Conservation (phyloP, 1,140 invertebrate genomes). For the Cyclargus thomasi region DNA sequence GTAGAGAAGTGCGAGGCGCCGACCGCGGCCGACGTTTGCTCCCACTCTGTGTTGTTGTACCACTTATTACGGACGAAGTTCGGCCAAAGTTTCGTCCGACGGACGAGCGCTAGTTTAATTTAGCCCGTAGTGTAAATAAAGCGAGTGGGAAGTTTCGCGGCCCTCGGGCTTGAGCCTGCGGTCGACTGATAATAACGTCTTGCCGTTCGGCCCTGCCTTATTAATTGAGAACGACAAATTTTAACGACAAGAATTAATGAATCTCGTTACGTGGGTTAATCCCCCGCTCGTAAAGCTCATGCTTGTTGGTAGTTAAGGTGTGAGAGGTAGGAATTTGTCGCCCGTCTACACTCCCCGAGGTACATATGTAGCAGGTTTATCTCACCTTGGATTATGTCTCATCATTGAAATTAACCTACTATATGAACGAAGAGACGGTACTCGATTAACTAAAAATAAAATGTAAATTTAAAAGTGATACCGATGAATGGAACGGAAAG, state of each 20-base stretch:
- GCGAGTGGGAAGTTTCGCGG: constrained; percentile 68
- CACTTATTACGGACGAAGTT: constrained; percentile 76
- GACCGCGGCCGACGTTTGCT: constrained; percentile 74
- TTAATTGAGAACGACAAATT: constrained; percentile 77
- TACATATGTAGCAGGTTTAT: background rate
- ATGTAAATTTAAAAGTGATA: no score
- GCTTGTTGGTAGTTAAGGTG: constrained; percentile 66
- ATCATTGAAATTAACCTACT: background rate
- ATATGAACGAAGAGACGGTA: background rate
- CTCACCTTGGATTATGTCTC: background rate
- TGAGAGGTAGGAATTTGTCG: constrained; percentile 38
- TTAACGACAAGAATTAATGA: constrained; percentile 78
- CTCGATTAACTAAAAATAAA: background rate
- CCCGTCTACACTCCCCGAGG: constrained; percentile 25
- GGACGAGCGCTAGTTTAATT: constrained; percentile 75
- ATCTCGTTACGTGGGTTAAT: constrained; percentile 77
- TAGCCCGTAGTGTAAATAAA: constrained; percentile 77
- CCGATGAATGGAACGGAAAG: background rate
- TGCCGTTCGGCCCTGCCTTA: constrained; percentile 67
- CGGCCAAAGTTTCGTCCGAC: constrained; percentile 71
- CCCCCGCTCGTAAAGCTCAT: constrained; percentile 73
- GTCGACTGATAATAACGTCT: constrained; percentile 70
- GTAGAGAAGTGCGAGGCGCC: constrained; percentile 63
- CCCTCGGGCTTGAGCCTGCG: constrained; percentile 50
- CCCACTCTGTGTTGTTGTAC: constrained; percentile 72